Conservation (phyloP, 92 coral and sea anemone species). For the Zoanthus sociatus region DNA sequence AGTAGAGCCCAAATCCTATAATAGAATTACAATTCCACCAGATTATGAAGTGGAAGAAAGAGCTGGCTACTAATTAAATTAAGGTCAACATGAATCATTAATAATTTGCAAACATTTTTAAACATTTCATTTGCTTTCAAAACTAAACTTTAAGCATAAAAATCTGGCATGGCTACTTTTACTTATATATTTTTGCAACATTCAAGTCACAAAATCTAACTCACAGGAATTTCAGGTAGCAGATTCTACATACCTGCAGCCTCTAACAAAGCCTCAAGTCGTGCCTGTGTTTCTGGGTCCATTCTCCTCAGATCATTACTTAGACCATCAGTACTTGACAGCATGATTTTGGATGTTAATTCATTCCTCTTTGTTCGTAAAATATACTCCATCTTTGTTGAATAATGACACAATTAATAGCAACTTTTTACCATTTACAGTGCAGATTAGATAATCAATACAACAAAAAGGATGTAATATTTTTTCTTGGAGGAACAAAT, state of each 20-base stretch:
- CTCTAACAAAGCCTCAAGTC: conserved; percentile 94
- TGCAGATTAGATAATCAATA: not conserved
- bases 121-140: no score
- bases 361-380: conserved; percentile 91
- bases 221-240: not conserved
- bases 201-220: not conserved
- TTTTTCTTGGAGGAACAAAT: no score
- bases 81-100: no score
- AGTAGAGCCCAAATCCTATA: no score
- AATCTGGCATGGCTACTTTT: no score
- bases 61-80: no score
- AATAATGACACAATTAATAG: not conserved
- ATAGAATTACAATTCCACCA: no score
- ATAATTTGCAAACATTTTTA: no score
- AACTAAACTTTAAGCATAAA: no score
- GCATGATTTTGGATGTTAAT: conserved; percentile 92
- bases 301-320: conserved; percentile 89
- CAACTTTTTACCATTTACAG: not conserved
- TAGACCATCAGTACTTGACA: conserved; percentile 88
- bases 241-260: conserved; percentile 84
- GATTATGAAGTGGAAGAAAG: no score
- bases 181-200: not conserved
- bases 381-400: conserved; percentile 91
- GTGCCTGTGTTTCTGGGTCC: conserved; percentile 99
- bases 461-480: no score